Base-by-base conservation (phyloP, 2,797 vertebrate genomes). In the Oryzias dopingdopingensis region DNA sequence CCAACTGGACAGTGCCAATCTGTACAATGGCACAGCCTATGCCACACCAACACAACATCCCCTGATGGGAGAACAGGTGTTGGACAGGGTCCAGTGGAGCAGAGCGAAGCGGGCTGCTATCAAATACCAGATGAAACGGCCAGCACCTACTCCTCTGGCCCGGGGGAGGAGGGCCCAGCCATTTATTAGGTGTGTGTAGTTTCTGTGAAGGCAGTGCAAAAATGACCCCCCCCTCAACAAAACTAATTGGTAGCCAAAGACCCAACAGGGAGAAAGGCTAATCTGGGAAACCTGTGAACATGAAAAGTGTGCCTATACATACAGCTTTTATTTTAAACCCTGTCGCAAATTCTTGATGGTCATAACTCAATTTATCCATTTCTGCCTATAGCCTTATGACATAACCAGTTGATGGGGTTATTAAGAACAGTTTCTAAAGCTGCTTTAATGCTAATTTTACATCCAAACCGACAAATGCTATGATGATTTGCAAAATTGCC, bases 21-120 rank as follows among this genome's bases (percentile, higher is more conserved):
- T 86, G 85, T 85, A 74, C 74, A 70, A 80, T 86, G 83, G 79
- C 80, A 81, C 70, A 74, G 76, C 85, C 87, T 37, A 74, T 48
- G 76, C 84, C 84, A 86, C 62, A 76, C 74, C 82, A 89, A 84
- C 84, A 79, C 86, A 85, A 84, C 84, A 72, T 88, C 86, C 82
- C 84, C 90, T 90, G 90, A 92, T 92, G 90, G 88, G 87, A 90
- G 88, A 90, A 91, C 91, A 88, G 90, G 91, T 90, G 87, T 90
- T 91, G 90, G 90, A 91, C 86, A 83, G 72, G 77, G 84, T 91
- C 91, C 92, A 92, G 86, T 79, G 80, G 83, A 87, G 85, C 85
- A 80, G 76, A 87, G 83, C 75, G 18, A 78, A 84, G 82, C 49
- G 71, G 76, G 72, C 84, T 80, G 80, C 79, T 69, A 70, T 90